Percentiles rank a stretch among this genome's conserved stretches.
Conservation (phyloP, 30 jellyfish, hydroid and myxozoan genomes). For the Hydractinia echinata region DNA sequence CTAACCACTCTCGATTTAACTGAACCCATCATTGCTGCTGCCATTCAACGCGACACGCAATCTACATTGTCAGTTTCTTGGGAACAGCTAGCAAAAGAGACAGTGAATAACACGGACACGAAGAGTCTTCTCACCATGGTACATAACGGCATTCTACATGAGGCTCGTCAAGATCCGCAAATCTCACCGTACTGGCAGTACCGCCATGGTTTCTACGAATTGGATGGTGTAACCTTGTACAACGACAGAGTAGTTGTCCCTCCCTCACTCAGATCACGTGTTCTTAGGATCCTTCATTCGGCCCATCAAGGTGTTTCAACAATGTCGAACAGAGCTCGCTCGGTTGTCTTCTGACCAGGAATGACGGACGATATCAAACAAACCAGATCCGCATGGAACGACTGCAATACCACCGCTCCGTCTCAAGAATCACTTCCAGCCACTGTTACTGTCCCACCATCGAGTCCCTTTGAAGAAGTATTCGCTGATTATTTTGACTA, state of each 20-base stretch:
- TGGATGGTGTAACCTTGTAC: conserved; percentile 22
- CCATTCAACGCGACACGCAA: too few species aligned
- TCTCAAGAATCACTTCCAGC: conserved; percentile 2
- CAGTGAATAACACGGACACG: too few species aligned
- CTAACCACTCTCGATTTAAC: too few species aligned
- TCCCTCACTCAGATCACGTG: not conserved
- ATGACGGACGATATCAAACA: not conserved
- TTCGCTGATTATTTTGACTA: conserved; percentile 3
- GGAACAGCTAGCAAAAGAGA: too few species aligned
- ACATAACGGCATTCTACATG: too few species aligned
- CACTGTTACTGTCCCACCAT: not conserved
- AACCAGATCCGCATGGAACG: not conserved
- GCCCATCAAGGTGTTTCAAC: conserved; percentile 17
- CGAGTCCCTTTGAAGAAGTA: conserved; percentile 2
- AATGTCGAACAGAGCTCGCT: not conserved
- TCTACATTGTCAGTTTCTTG: too few species aligned
- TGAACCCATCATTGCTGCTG: too few species aligned
- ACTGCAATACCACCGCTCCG: conserved; percentile 6
- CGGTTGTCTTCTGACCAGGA: conserved; percentile 11
- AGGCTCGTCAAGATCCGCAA: not conserved
- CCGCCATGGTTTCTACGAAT: not conserved
- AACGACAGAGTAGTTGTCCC: conserved; percentile 20
- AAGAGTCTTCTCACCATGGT: too few species aligned
- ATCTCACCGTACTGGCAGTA: conserved; percentile 1
- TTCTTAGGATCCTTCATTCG: not conserved